A percentile compares a stretch with the other conserved stretches of the same genome.
phyloP scores from a whole-genome alignment of 2,113 vertebrate species.

The Malurus melanocephalus region DNA sequence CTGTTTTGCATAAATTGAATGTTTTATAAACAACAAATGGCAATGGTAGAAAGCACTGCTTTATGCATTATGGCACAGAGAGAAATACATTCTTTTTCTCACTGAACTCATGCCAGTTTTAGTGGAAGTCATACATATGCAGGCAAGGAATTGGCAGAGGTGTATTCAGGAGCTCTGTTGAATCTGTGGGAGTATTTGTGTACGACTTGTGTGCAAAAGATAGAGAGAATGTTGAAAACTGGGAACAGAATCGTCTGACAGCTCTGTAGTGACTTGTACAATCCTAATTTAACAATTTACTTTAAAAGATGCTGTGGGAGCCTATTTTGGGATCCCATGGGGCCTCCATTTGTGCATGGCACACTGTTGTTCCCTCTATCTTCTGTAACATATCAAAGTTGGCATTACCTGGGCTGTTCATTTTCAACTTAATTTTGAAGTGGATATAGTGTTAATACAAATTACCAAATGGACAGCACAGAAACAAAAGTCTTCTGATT shows the following conservation, averaged over 20 bases:
- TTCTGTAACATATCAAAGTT: neutral
- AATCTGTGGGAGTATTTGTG: conserved; percentile 53
- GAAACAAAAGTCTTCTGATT: neutral
- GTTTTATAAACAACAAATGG: conserved; percentile 12
- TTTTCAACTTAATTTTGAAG: conserved; percentile 2
- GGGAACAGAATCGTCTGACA: neutral
- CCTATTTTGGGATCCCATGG: neutral
- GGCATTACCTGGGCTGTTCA: neutral
- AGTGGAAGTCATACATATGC: conserved; percentile 17
- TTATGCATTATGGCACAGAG: neutral
- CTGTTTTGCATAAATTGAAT: neutral
- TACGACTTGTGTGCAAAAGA: neutral
- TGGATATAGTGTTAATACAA: neutral
- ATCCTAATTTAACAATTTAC: neutral
- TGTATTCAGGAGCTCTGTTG: conserved; percentile 16
- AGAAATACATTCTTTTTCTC: conserved; percentile 9
- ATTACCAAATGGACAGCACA: neutral
- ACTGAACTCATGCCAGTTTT: conserved; percentile 27
- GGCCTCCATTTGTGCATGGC: neutral
- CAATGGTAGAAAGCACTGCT: neutral
- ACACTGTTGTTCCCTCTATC: neutral
- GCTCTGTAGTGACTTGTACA: neutral
- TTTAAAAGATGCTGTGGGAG: neutral
- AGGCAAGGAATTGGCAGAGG: conserved; percentile 46
- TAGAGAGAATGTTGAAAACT: conserved; percentile 32